phyloP scores from a whole-genome alignment of 1,140 invertebrate species.

The Drosophila mauritiana region DNA sequence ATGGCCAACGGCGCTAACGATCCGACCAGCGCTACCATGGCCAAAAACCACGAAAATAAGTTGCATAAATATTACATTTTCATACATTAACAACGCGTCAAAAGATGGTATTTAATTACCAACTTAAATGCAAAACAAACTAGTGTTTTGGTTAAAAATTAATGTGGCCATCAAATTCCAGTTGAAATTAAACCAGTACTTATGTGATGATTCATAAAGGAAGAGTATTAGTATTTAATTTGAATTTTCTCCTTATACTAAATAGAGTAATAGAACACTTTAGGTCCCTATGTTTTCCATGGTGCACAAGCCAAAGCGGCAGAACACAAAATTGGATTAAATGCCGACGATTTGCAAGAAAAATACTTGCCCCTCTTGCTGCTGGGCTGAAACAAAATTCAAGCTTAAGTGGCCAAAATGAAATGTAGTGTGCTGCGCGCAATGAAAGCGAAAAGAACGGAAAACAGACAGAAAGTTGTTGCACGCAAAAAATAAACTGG shows the following conservation, averaged over 20 bases:
- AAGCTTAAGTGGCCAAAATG: constrained; percentile 50
- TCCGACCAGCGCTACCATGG: constrained; percentile 28
- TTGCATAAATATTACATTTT: constrained; percentile 1
- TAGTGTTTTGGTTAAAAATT: background rate
- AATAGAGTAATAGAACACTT: no score
- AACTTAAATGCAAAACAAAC: background rate
- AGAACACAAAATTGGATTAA: constrained; percentile 47
- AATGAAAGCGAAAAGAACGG: constrained; percentile 25
- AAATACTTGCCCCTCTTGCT: constrained; percentile 14
- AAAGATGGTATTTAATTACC: background rate
- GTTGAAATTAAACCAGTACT: no score
- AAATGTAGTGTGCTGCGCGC: constrained; percentile 16
- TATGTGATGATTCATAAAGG: background rate
- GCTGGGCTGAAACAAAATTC: constrained; percentile 31
- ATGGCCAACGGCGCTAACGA: constrained; percentile 71
- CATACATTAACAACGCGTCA: background rate
- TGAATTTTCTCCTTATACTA: background rate
- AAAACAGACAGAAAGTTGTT: constrained; percentile 21
- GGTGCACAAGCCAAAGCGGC: background rate
- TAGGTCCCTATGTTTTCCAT: background rate
- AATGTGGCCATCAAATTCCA: background rate
- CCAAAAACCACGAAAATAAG: background rate
- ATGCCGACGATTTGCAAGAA: constrained; percentile 41
- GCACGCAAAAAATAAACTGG: constrained; percentile 3
- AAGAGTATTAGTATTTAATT: background rate